phyloP scores from a whole-genome alignment of 2,888 invertebrate species.

The Drosophila hamatofila region DNA sequence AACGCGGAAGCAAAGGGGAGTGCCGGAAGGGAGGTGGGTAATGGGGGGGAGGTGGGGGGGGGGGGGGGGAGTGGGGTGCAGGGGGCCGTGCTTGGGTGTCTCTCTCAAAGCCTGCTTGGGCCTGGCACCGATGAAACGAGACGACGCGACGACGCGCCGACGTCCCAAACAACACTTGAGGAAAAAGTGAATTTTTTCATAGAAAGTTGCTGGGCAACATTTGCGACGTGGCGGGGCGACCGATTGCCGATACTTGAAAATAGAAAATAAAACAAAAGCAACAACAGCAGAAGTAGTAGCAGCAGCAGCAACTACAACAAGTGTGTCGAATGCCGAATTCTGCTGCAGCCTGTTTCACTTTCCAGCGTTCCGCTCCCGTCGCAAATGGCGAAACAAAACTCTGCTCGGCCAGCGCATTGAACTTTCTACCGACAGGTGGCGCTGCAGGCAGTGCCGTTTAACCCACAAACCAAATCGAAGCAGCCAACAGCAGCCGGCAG shows the following conservation, averaged over 20 bases:
- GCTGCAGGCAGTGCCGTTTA: slow-evolving; percentile 35
- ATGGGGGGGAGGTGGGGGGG: background rate
- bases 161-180: slow-evolving; percentile 59
- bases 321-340: slow-evolving; percentile 45
- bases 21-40: background rate
- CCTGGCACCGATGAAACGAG: slow-evolving; percentile 26
- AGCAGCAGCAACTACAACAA: slow-evolving; percentile 31
- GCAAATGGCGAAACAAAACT: background rate
- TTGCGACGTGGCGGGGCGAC: slow-evolving; percentile 55
- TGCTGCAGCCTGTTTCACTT: slow-evolving; percentile 50
- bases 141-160: slow-evolving; percentile 35
- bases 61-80: background rate
- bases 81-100: background rate
- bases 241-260: slow-evolving; percentile 66
- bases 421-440: slow-evolving; percentile 55
- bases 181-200: slow-evolving; percentile 83
- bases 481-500: slow-evolving; percentile 9
- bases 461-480: slow-evolving; percentile 48
- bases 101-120: slow-evolving; percentile 58
- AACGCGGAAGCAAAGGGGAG: slow-evolving; percentile 22
- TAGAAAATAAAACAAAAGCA: slow-evolving; percentile 61
- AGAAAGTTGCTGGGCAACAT: slow-evolving; percentile 81
- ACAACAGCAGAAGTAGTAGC: slow-evolving; percentile 15
- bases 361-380: slow-evolving; percentile 12
- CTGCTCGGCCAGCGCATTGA: slow-evolving; percentile 35